Evolutionary conservation across 2,888 invertebrate genomes (phyloP), one percentile per base, ranked within the genome.

Genomic region (Drosophila tanythrix): DNA sequence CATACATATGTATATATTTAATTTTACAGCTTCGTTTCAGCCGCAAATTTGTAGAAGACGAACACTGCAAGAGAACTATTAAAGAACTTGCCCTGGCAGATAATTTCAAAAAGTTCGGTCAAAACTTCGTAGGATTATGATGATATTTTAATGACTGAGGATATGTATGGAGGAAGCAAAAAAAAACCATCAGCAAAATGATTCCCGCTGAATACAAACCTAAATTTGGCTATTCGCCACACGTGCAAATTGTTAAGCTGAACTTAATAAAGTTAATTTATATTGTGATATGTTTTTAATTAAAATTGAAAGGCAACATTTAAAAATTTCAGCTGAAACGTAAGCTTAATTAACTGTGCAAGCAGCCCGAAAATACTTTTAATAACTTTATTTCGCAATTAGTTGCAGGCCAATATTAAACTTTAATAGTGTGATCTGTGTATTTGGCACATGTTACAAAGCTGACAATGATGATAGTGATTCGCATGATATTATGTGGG

Each of bases 1-100:
- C 13, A 38, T 65, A 67, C 11, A 25, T 10, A 29, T 10, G 35
- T 53, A 57, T 31, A 18, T 52, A 27, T 56, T 40, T 46, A 51
- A 46, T 40, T 70, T 57, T 1, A 43, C 64, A 51, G 50, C 46
- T 65, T 72, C 53, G 21, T 52, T 59, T 65, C 53, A 38, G 36
- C 35, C 53, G 5, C 25, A 55, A n/a, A 5, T 29, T 58, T n/a
- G 38, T 58, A 55, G 36, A 31, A 33, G 43, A 43, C 43, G 25
- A 57, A 76, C 43, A 60, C 64, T 50, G 62, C 56, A 56, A 52
- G 70, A 21, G 29, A 43, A 46, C 25, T 70, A 78, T 74, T 74
- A 66, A 74, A 78, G 74, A 75, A 78, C 65, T 57, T 29, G 64
- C n/a, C 27, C 62, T 57, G 53, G 29, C 18, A 25, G 33, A 63